Evolutionary conservation across 2,113 vertebrate genomes (phyloP).

Genomic region (Suncus etruscus): DNA sequence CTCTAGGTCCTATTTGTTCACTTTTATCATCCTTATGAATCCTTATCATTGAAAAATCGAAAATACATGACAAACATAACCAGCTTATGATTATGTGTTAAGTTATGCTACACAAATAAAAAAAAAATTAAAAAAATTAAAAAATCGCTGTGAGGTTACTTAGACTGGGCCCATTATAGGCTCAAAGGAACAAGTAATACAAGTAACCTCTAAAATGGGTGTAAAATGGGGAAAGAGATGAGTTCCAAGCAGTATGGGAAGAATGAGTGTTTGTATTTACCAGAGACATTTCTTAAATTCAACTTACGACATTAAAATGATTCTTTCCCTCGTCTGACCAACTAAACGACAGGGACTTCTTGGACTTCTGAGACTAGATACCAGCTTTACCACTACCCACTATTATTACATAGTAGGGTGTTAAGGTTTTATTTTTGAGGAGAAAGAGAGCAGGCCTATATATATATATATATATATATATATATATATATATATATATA

Average conservation of each 20-base stretch:
- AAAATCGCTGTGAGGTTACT: neutral
- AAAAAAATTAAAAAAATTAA: neutral
- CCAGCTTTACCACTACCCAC: neutral
- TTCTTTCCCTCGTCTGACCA: conserved; percentile 20
- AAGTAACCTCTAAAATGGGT: neutral
- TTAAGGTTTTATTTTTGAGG: conserved; percentile 1
- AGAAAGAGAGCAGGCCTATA: neutral
- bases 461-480: too few species aligned
- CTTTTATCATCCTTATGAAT: conserved; percentile 54
- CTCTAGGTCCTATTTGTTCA: conserved; percentile 17
- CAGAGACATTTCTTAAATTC: neutral
- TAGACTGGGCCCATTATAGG: neutral
- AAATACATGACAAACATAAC: neutral
- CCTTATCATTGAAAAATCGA: conserved; percentile 25
- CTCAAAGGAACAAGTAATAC: neutral
- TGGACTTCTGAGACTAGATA: neutral
- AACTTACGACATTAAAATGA: neutral
- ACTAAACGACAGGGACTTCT: neutral
- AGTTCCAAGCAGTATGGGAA: conserved; percentile 62
- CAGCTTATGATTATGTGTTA: conserved; percentile 25
- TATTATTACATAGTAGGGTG: neutral
- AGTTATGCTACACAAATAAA: neutral
- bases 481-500: too few species aligned
- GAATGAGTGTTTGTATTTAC: conserved; percentile 14
- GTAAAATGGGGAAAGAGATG: neutral